phyloP scores from a whole-genome alignment of 2,113 vertebrate species.

The Lathamus discolor region DNA sequence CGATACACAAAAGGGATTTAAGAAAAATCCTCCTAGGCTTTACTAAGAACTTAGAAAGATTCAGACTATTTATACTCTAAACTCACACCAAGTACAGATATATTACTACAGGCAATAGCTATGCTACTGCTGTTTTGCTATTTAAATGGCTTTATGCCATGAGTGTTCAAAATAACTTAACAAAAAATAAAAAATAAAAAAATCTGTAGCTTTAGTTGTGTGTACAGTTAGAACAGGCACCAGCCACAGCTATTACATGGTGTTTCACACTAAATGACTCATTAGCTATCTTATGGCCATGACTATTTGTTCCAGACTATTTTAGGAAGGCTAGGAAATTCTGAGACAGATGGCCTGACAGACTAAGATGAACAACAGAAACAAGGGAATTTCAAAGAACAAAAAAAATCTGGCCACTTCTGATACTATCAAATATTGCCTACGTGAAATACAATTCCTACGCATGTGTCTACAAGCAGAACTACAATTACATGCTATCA shows the following conservation, averaged over 20 bases:
- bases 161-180: background rate
- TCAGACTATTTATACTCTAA: background rate
- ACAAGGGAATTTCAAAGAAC: background rate
- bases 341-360: conserved; percentile 43
- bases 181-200: background rate
- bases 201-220: background rate
- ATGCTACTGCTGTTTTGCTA: background rate
- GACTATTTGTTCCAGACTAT: conserved; percentile 17
- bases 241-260: background rate
- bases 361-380: background rate
- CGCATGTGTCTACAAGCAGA: background rate
- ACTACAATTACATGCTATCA: background rate
- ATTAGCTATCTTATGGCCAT: background rate
- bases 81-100: background rate
- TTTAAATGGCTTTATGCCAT: background rate
- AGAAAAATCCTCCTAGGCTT: background rate
- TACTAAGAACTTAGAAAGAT: background rate
- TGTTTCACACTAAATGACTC: conserved; percentile 33
- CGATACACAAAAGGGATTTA: background rate
- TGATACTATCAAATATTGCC: background rate
- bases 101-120: background rate
- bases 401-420: background rate
- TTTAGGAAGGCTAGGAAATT: conserved; percentile 46
- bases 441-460: background rate
- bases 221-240: background rate